Base-by-base conservation (phyloP, 2,797 vertebrate genomes). In the Ispidina picta region DNA sequence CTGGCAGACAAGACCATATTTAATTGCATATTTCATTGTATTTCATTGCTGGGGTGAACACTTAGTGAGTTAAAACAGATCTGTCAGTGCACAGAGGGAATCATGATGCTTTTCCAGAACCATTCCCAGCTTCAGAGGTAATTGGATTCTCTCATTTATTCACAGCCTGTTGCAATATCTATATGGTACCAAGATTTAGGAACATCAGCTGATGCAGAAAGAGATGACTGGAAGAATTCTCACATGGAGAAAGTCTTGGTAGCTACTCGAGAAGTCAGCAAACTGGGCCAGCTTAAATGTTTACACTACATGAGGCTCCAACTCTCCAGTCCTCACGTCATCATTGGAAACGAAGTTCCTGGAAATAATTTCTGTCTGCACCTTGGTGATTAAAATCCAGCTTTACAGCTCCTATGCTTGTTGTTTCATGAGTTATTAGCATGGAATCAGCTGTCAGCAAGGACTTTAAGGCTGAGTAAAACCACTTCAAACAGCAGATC, bases 401-500 rank as follows among this genome's bases (percentile, higher is more conserved):
- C 22, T 83, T 83, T 69, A 74, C 10, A 52, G n/a, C 31, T 72
- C 43, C 64, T 44, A 6, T 28, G 31, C 39, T 85, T 83, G 39
- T 73, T 49, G 48, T 46, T 86, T 44, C 82, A 91, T 10, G 29
- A 69, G 51, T 74, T 91, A 84, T 84, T 93, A 72, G 70, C 29
- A 62, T 75, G 92, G 69, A 64, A 89, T 88, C 62, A 73, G 15
- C 49, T 92, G 71, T 84, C 71, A 92, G 85, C 52, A 86, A 74
- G 85, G 93, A 92, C 93, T 91, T 90, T 11, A 86, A 73, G 63
- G 18, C 74, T 89, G 29, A 79, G 85, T 72, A 77, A 95, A 95
- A 91, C 92, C 95, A 96, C 95, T 96, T 96, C 95, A 95, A 96
- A 95, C 75, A 80, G 75, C 39, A 74, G 83, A 94, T 96, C 95